Conservation (phyloP, 2,888 invertebrate genomes). For the Anarsia innoxiella region DNA sequence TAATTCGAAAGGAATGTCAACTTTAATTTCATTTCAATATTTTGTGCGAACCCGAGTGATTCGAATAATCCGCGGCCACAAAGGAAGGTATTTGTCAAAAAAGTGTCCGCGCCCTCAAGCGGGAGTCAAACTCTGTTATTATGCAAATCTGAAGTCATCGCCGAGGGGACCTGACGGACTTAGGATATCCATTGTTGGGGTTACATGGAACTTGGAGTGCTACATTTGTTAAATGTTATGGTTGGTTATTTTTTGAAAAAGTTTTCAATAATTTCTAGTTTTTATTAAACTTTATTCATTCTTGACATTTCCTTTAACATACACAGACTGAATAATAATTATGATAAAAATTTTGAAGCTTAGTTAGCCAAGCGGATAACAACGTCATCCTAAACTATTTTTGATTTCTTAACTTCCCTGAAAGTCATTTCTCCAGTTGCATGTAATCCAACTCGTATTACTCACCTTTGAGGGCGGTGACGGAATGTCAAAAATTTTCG, state of each 20-base stretch:
- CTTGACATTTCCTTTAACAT: too few relatives aligned
- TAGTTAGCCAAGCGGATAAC: too few relatives aligned
- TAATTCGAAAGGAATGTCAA: conserved; percentile 18
- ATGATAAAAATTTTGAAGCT: too few relatives aligned
- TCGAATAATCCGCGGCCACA: conserved; percentile 32
- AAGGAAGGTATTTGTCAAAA: conserved; percentile 55
- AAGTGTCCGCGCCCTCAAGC: conserved; percentile 38
- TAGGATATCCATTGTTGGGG: conserved; percentile 19
- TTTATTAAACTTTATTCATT: too few relatives aligned
- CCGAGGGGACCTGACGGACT: conserved; percentile 28
- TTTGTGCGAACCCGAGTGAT: conserved; percentile 28
- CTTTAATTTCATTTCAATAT: conserved; percentile 26
- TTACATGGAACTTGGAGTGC: too few relatives aligned
- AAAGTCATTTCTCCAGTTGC: too few relatives aligned
- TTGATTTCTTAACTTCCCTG: too few relatives aligned
- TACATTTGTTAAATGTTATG: too few relatives aligned
- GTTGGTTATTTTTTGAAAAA: too few relatives aligned
- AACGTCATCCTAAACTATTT: too few relatives aligned
- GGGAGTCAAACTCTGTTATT: conserved; percentile 41
- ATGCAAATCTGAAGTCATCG: conserved; percentile 52
- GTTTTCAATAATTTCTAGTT: too few relatives aligned
- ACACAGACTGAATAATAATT: too few relatives aligned
- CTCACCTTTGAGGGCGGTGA: conserved; percentile 45
- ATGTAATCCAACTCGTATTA: conserved; percentile 35
- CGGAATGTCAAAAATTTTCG: conserved; percentile 67